Percentiles rank a stretch among this genome's conserved stretches.
phyloP scores from a whole-genome alignment of 1,140 invertebrate species.

The Tribolium castaneum region DNA sequence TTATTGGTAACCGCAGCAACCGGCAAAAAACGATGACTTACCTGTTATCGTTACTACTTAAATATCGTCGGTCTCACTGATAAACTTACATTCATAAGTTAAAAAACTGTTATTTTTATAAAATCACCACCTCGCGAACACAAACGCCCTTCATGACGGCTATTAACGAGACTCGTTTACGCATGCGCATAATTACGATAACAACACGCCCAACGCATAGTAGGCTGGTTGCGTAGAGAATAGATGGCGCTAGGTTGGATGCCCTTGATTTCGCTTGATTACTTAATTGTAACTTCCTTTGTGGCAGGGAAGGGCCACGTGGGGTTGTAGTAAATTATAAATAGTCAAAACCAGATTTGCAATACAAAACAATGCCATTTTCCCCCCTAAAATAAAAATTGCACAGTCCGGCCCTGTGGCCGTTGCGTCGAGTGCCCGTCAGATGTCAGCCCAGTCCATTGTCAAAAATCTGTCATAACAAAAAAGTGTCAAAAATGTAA shows the following conservation, averaged over 20 bases:
- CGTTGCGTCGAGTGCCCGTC: neutral
- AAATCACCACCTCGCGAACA: constrained; percentile 46
- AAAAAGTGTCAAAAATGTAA: constrained; percentile 2
- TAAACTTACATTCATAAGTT: constrained; percentile 41
- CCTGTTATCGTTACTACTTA: constrained; percentile 36
- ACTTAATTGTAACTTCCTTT: no score
- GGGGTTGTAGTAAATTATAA: no score
- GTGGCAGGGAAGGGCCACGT: no score
- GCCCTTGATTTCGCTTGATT: no score
- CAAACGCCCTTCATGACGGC: constrained; percentile 58
- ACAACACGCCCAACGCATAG: constrained; percentile 7
- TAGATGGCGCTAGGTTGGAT: neutral
- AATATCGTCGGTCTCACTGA: constrained; percentile 20
- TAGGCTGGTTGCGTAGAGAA: neutral
- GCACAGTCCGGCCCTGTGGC: neutral
- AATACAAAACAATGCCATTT: neutral
- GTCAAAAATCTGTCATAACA: constrained; percentile 1
- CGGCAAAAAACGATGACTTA: constrained; percentile 46
- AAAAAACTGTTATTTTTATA: constrained; percentile 45
- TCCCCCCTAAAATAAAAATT: neutral
- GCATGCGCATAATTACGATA: constrained; percentile 45
- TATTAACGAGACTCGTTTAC: constrained; percentile 49
- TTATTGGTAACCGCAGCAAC: neutral
- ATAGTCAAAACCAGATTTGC: no score
- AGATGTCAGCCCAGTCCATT: neutral